Base-by-base conservation (phyloP, 2,888 invertebrate species). In the Polietes domitor region DNA sequence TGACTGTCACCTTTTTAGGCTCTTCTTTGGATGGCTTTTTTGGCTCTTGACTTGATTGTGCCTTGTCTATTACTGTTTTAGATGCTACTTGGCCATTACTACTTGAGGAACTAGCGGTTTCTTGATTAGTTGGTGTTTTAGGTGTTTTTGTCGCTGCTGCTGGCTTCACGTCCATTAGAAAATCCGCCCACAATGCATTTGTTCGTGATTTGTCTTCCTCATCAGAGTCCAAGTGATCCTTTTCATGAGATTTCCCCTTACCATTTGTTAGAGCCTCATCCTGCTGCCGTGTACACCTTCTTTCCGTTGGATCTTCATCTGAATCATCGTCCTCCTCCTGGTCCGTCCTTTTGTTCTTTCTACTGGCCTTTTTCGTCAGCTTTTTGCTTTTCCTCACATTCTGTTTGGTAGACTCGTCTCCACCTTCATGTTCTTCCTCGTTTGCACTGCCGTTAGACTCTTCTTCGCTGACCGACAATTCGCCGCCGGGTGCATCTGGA, bases 161-260 rank as follows among this genome's bases (percentile, higher is more conserved):
- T 85, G 91, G 90, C 87, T 93, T 94, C 58, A 96, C 95, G 87
- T 96, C 96, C 89, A 95, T 95, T 88, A 96, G 93, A 89, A 96
- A 96, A 91, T 94, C 95, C 28, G 96, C 96, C 97, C 97, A 97
- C 15, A 97, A 91, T 77, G 95, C 95, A 88, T 96, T 96, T 58
- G 95, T 95, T 87, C 94, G 94, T 87, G 95, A 95, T 89, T 96
- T 96, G 83, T 95, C 94, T 88, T 94, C 95, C 73, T 94, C 94
- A 70, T 94, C 91, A 0, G 91, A 90, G 5, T 88, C 88, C 9
- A 91, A 79, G 71, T 88, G 88, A 58, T 90, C 88, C 83, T 90
- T 89, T 79, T 92, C 91, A 17, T 87, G 85, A 10, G 89, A 89
- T 15, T 80, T 72, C 15, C 75, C 70, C 50, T 86, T 85, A 0